Evolutionary conservation across 1,140 invertebrate genomes (phyloP), one percentile per base, ranked within the genome.

Genomic region (Forficula auricularia): DNA sequence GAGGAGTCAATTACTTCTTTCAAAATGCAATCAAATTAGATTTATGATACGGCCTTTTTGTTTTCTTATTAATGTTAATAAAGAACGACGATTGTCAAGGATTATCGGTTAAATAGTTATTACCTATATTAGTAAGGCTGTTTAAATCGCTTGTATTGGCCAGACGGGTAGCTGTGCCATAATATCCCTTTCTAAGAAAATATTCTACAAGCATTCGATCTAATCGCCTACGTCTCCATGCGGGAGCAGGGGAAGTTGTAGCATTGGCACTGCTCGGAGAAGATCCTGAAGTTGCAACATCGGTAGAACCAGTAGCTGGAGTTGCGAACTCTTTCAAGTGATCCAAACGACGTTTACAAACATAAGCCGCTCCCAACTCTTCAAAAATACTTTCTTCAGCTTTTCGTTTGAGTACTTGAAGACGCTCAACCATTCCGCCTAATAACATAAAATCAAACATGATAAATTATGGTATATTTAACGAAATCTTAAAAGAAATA

Each of bases 191-290:
- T 43, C 91, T 69, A n/a, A 97, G 69, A 53, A 94, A 87, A 63
- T 97, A 92, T 60, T 98, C 94, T 12, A 97, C 87, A 9, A 98
- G 65, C 79, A 97, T 87, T 40, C 94, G 70, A 63, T 97, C 90
- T 15, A 97, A 59, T 38, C 92, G 73, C 39, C 84, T 81, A 45
- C 82, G 73, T 44, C 82, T 75, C 89, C 89, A 97, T 50, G 80
- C 77, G 59, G 76, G 82, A 34, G 77, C 61, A 6, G 72, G 63
- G 0, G 68, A 71, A 14, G 63, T 60, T 12, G 65, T 62, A 47
- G 55, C 67, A 18, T 9, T 14, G 30, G 20, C 13, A 3, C 14
- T 20, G 20, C 2, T 20, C 4, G n/a, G 9, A 0, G 16, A 15
- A 6, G 22, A 27, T 27, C 4, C 22, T 10, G 77, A 61, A 6